Evolutionary conservation across 2,113 vertebrate species (phyloP), one percentile per base, ranked within the genome.

Genomic region (Formicarius rufipectus): DNA sequence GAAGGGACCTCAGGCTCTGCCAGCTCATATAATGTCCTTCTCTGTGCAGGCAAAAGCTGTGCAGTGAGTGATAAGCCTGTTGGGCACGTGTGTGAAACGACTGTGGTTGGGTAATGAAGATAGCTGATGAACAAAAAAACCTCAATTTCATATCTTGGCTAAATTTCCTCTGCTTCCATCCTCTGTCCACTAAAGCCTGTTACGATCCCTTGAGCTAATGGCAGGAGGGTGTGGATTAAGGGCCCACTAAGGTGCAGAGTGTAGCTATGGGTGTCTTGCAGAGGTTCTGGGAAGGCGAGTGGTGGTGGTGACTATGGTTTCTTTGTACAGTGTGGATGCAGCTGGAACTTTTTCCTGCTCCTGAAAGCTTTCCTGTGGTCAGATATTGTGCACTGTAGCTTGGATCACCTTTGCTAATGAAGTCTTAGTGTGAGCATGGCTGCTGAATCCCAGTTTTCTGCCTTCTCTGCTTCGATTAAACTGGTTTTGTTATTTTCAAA

Each of bases 161-260:
- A 2, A 7, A 45, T 59, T 79, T 72, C 21, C 18, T 92, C 35
- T 63, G 0, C 6, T 18, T 59, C 9, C 11, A 12, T 52, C 6
- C 27, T n/a, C 11, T 47, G 7, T 20, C 30, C 15, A 24, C 47
- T 33, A 42, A 62, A 77, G 45, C 44, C n/a, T 64, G 28, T 69
- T 79, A 14, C 0, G 0, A 15, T 58, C 25, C 31, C 18, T 42
- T 7, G 58, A 66, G 49, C 13, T 47, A 14, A 40, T 2, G 3
- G 33, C 23, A 49, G 59, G 42, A 84, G 14, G 4, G 3, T 31
- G 24, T 58, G 77, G 28, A 20, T 37, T 60, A 33, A 47, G 37
- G 40, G n/a, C 28, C 16, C 13, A 5, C 19, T 44, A 35, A 17
- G 45, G 55, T n/a, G n/a, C 73, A 39, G 55, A 33, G 4, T 31